phyloP scores from a whole-genome alignment of 2,797 vertebrate genomes.

The Coreius guichenoti region DNA sequence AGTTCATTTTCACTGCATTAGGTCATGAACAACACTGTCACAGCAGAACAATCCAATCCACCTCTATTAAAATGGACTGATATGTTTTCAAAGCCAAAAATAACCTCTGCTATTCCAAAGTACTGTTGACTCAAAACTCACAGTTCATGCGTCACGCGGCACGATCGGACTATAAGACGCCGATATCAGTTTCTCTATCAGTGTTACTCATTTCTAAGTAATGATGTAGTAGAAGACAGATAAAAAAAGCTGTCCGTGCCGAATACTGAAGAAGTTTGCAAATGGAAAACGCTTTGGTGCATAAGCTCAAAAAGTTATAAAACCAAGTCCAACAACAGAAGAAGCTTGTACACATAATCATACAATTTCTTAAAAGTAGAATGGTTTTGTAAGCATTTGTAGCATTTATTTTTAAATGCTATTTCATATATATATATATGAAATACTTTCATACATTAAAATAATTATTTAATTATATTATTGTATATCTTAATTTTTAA shows the following conservation, averaged over 20 bases:
- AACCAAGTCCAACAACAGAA: background rate
- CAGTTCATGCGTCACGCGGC: background rate
- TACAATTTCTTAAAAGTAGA: background rate
- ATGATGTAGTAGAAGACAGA: background rate
- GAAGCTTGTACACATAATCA: background rate
- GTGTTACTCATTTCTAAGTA: background rate
- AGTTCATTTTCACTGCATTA: background rate
- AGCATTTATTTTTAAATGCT: background rate
- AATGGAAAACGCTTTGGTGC: background rate
- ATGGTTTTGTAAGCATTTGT: background rate
- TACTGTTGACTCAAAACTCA: slow-evolving; percentile 27
- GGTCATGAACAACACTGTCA: slow-evolving; percentile 5
- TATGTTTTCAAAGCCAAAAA: slow-evolving; percentile 3
- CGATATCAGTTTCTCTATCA: background rate
- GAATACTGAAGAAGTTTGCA: background rate
- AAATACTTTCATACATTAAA: background rate
- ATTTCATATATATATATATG: too few relatives aligned
- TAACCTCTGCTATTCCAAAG: background rate
- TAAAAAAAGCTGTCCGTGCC: background rate
- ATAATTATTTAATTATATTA: background rate
- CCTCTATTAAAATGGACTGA: background rate
- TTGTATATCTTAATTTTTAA: too few relatives aligned
- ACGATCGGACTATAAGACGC: background rate
- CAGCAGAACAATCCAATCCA: background rate
- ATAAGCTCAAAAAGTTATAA: background rate